These are phyloP conservation scores for Cheilosia pagana DNA, from an alignment of 2,888 invertebrate genomes.

Conservation along the genomic window DNA sequence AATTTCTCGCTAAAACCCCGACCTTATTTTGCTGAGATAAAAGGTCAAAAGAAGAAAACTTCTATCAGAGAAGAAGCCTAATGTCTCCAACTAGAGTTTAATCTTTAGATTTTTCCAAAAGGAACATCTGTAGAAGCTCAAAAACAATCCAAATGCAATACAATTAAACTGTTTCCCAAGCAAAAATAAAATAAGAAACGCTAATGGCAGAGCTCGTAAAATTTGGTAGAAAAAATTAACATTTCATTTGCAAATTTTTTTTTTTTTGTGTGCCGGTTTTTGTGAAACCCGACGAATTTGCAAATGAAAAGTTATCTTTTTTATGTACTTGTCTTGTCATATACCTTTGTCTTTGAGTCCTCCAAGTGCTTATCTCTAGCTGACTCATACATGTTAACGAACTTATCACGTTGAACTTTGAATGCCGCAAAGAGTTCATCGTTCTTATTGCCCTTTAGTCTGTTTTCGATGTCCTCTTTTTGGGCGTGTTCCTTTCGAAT, in stretches of 20 bases:
- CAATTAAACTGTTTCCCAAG: constrained; percentile 14
- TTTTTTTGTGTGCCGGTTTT: not conserved
- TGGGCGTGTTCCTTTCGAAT: constrained; percentile 85
- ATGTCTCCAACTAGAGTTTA: no score
- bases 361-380: constrained; percentile 85
- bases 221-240: constrained; percentile 31
- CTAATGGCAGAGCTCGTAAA: constrained; percentile 34
- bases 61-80: no score
- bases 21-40: no score
- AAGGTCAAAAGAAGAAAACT: no score
- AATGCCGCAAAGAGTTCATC: constrained; percentile 85
- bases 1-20: no score
- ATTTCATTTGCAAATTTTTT: constrained; percentile 29
- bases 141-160: no score
- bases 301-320: constrained; percentile 42
- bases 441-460: constrained; percentile 83
- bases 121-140: no score
- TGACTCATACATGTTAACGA: constrained; percentile 85
- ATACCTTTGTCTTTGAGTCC: constrained; percentile 83
- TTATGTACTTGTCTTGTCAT: not conserved
- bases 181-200: not conserved
- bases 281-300: constrained; percentile 41
- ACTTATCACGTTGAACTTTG: constrained; percentile 86
- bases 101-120: no score
- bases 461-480: constrained; percentile 85